Evolutionary conservation across 2,113 vertebrate species (phyloP).

Genomic region (Enhydra lutris): DNA sequence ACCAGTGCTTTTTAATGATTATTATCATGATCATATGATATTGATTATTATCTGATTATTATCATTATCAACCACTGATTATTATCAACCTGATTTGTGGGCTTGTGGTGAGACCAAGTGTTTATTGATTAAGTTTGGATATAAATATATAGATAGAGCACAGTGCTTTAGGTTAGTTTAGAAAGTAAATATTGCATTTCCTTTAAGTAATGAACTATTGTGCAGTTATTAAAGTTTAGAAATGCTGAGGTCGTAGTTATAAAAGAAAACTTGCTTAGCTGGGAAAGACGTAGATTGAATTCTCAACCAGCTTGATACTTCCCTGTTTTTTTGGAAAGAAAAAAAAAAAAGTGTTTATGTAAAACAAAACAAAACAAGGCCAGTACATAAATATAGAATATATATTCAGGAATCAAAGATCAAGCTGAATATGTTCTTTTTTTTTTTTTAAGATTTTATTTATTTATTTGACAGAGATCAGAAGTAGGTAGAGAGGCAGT

Average conservation of each 20-base stretch:
- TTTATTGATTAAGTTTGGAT: neutral
- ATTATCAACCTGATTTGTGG: neutral
- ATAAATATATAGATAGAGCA: neutral
- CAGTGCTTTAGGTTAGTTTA: neutral
- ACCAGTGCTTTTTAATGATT: neutral
- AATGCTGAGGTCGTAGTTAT: neutral
- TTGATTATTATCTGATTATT: no score
- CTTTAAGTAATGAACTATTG: neutral
- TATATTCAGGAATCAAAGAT: neutral
- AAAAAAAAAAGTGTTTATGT: neutral
- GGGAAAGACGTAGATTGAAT: neutral
- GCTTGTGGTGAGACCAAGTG: neutral
- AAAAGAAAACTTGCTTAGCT: neutral
- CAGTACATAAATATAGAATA: no score
- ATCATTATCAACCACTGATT: no score
- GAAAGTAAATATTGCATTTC: neutral
- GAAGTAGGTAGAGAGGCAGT: no score
- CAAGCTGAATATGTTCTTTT: no score
- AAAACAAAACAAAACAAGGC: neutral
- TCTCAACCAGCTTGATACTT: neutral
- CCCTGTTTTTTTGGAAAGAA: neutral
- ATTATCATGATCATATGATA: no score
- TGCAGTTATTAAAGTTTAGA: neutral
- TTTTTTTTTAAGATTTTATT: no score
- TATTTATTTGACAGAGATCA: no score